phyloP scores from a whole-genome alignment of 2,113 vertebrate genomes.

The Rostratula benghalensis region DNA sequence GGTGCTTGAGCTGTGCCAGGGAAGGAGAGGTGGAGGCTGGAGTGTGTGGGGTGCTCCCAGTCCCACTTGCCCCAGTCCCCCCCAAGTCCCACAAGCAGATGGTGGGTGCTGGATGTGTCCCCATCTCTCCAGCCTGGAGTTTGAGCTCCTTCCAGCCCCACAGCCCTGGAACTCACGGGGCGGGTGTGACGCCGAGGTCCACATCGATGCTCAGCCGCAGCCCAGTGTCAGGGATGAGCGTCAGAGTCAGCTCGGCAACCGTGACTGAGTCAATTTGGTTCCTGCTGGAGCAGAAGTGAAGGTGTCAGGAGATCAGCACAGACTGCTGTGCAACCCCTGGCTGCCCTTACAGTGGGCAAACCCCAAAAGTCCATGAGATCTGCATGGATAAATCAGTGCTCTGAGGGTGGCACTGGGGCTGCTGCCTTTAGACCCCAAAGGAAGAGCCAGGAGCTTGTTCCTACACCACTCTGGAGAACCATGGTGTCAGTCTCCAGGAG shows the following conservation, averaged over 20 bases:
- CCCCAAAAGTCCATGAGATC: accelerated
- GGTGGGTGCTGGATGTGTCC: not conserved
- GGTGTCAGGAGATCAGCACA: not conserved
- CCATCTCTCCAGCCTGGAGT: accelerated
- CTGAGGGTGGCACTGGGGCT: accelerated
- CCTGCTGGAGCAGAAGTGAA: not conserved
- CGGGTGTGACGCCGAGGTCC: not conserved
- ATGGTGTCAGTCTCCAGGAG: not conserved
- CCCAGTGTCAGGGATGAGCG: not conserved
- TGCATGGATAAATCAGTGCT: accelerated
- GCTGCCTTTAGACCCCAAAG: not conserved
- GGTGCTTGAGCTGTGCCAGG: not conserved
- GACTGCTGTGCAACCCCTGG: accelerated
- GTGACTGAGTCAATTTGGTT: not conserved
- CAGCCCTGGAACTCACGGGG: not conserved
- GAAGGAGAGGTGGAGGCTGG: not conserved
- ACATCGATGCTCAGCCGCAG: not conserved
- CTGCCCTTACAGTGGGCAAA: not conserved
- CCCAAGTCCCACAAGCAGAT: not conserved
- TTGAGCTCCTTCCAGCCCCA: not conserved
- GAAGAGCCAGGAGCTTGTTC: not conserved
- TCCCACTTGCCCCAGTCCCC: accelerated
- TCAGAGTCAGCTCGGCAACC: not conserved
- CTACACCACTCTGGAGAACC: not conserved
- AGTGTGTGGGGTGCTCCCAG: accelerated